Conservation (phyloP, 2,888 invertebrate genomes). For the Creontiades dilutus region DNA sequence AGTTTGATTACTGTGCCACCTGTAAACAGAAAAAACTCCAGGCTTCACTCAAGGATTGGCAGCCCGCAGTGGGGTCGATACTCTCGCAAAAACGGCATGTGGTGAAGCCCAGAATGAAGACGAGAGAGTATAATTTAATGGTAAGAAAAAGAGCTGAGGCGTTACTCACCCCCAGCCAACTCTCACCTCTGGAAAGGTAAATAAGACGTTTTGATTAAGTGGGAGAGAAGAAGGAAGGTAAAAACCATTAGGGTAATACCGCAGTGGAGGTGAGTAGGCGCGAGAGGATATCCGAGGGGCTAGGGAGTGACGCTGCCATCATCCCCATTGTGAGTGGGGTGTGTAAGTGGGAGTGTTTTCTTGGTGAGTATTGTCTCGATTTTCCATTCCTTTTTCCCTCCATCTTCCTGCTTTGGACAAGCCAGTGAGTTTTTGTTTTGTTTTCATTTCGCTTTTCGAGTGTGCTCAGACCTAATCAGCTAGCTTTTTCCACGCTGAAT, state of each 20-base stretch:
- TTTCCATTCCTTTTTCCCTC: not conserved
- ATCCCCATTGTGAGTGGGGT: constrained; percentile 1
- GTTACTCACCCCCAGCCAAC: constrained; percentile 20
- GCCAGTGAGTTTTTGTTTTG: no score
- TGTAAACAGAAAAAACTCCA: no score
- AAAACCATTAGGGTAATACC: not conserved
- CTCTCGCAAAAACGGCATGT: no score
- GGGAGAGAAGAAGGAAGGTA: not conserved
- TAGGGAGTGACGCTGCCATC: not conserved
- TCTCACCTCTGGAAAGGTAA: not conserved
- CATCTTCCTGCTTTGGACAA: not conserved
- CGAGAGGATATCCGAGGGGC: not conserved
- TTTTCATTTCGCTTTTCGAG: no score
- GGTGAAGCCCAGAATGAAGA: no score
- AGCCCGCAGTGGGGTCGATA: no score
- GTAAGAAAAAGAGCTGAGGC: not conserved
- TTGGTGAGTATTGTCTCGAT: not conserved
- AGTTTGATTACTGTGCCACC: no score
- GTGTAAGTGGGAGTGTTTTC: not conserved
- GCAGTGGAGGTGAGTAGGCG: not conserved
- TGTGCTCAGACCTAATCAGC: no score
- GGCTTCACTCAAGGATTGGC: no score
- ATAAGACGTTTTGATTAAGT: constrained; percentile 59
- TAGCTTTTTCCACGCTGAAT: no score
- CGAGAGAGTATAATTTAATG: no score